These are phyloP conservation scores for Abscondita cerata DNA, from an alignment of 2,888 invertebrate species.

Conservation along the genomic window DNA sequence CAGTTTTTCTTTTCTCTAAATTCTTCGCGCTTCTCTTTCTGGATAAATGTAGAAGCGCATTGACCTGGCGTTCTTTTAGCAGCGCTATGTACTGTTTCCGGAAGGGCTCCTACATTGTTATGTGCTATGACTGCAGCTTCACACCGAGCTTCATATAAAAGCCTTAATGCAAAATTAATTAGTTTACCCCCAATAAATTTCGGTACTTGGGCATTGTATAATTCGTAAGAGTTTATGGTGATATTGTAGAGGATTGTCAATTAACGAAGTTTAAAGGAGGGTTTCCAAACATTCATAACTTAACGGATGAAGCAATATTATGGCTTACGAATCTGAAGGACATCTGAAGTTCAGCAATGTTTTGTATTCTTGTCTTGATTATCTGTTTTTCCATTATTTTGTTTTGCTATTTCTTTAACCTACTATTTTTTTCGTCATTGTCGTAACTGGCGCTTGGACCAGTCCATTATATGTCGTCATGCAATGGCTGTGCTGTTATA, in stretches of 20 bases:
- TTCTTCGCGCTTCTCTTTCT: not conserved
- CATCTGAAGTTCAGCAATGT: too few species aligned
- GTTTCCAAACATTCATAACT: too few species aligned
- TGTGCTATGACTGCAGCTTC: not conserved
- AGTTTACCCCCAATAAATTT: not conserved
- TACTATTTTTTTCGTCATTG: too few species aligned
- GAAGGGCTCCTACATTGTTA: not conserved
- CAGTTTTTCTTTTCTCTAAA: not conserved
- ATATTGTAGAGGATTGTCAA: not conserved
- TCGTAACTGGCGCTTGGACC: too few species aligned
- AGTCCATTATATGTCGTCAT: too few species aligned
- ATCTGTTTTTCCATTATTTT: too few species aligned
- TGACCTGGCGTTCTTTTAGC: not conserved
- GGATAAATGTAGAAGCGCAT: not conserved
- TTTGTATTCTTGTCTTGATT: too few species aligned
- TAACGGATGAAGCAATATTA: too few species aligned
- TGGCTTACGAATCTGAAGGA: too few species aligned
- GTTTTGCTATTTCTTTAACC: too few species aligned
- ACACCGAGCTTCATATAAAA: not conserved
- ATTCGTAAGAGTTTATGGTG: not conserved
- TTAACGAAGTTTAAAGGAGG: too few species aligned
- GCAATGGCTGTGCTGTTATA: too few species aligned
- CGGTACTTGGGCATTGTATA: not conserved
- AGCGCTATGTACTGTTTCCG: not conserved
- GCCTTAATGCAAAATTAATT: not conserved